Evolutionary conservation across 2,113 vertebrate species (phyloP).

Genomic region (Oreamnos americanus): DNA sequence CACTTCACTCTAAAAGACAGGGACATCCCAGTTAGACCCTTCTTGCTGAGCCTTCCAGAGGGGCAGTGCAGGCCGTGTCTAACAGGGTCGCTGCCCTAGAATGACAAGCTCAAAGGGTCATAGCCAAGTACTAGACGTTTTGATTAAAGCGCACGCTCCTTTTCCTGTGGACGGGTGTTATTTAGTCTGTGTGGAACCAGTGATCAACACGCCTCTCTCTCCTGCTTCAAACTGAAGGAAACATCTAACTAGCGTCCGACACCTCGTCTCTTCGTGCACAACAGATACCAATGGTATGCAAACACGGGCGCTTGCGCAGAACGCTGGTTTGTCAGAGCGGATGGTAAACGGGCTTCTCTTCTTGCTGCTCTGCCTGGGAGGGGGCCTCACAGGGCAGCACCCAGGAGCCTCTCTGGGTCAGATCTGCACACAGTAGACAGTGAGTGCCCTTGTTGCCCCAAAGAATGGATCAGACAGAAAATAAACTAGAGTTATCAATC

Average conservation of each 20-base stretch:
- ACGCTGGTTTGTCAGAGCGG: neutral
- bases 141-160: slow-evolving; percentile 52
- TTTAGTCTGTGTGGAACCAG: slow-evolving; percentile 55
- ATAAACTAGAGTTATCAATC: neutral
- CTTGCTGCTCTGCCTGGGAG: neutral
- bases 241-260: slow-evolving; percentile 66
- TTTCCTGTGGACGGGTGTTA: slow-evolving; percentile 62
- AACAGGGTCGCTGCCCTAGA: slow-evolving; percentile 64
- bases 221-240: slow-evolving; percentile 69
- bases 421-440: neutral
- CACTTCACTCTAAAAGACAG: slow-evolving; percentile 34
- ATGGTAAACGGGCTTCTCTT: neutral
- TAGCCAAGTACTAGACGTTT: slow-evolving; percentile 60
- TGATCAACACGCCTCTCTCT: slow-evolving; percentile 73
- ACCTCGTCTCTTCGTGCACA: slow-evolving; percentile 53
- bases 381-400: fast-evolving
- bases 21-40: slow-evolving; percentile 62
- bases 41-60: neutral
- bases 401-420: neutral
- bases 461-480: neutral
- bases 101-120: slow-evolving; percentile 78
- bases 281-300: slow-evolving; percentile 65
- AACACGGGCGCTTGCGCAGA: slow-evolving; percentile 29
- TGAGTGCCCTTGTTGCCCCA: neutral
- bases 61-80: slow-evolving; percentile 47